Conservation (phyloP, 2,888 invertebrate species). For the Lepidonotus clava region DNA sequence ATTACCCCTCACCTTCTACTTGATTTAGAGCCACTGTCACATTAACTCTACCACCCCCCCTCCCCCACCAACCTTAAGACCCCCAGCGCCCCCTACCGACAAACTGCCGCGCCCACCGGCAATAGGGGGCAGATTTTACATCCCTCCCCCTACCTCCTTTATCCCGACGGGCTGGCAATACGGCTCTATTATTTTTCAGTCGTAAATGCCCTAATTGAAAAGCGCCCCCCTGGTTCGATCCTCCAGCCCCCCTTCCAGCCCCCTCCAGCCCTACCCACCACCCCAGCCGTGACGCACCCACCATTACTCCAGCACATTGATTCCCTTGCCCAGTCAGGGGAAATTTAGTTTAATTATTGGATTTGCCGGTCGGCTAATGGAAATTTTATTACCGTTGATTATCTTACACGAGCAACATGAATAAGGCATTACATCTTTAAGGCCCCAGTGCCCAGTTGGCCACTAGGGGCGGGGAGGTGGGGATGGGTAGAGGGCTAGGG, state of each 20-base stretch:
- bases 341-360: constrained; percentile 57
- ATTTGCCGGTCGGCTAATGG: constrained; percentile 51
- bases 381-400: constrained; percentile 56
- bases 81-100: no score
- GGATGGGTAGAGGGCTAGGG: not conserved
- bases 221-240: no score
- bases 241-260: not conserved
- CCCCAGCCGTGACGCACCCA: not conserved
- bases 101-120: not conserved
- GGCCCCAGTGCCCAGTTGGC: not conserved
- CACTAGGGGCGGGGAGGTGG: constrained; percentile 6
- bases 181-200: constrained; percentile 41
- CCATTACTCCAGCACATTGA: constrained; percentile 52
- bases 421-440: constrained; percentile 56
- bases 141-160: not conserved
- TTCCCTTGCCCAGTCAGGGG: constrained; percentile 13
- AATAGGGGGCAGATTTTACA: not conserved
- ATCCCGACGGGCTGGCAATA: no score
- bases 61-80: no score
- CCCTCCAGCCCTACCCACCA: not conserved
- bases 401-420: constrained; percentile 52
- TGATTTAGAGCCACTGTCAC: no score
- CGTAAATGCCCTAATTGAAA: constrained; percentile 41
- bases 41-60: no score
- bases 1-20: no score